Evolutionary conservation across 2,113 vertebrate genomes (phyloP), one percentile per base, ranked within the genome.

Genomic region (Microtus pennsylvanicus): DNA sequence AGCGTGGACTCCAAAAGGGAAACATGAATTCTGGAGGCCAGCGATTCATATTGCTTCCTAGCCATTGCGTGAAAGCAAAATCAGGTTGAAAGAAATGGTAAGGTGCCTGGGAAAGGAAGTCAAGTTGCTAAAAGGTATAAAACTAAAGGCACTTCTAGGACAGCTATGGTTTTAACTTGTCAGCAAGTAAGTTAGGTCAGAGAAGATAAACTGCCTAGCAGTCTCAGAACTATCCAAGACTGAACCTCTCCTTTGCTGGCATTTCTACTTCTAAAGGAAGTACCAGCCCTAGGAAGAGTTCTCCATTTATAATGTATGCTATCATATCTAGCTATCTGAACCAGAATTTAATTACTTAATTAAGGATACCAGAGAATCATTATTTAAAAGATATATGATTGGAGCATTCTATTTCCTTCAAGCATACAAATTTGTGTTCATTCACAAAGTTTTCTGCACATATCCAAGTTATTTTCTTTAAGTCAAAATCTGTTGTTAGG

Each of bases 311-410:
- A 89, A 69, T 83, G 21, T 4, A 74, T 89, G 67, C 42, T 91
- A 93, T 91, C 22, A n/a, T 89, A 91, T 22, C 13, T 38, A 86
- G 70, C 24, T 77, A 90, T 89, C 67, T 87, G 78, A 93, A 89
- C 30, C 50, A 94, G 72, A 95, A 81, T 91, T 97, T 93, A 81
- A n/a, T 77, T 95, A 78, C 47, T 87, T 95, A 90, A 93, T 67
- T 93, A 76, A 76, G 33, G 61, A 55, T 93, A 89, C 52, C 63
- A 70, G 50, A 9, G 35, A 93, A 81, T 81, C 50, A 28, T 82
- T 78, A 45, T 35, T 35, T 47, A 95, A 94, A 93, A 87, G 50
- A 42, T 13, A 82, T 38, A 67, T 92, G 67, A 22, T 50, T 50
- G 55, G 93, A 93, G 38, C 10, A 61, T 80, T 90, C 70, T 90